Base-by-base conservation (phyloP, 2,888 invertebrate genomes). In the Stenichneumon culpator region DNA sequence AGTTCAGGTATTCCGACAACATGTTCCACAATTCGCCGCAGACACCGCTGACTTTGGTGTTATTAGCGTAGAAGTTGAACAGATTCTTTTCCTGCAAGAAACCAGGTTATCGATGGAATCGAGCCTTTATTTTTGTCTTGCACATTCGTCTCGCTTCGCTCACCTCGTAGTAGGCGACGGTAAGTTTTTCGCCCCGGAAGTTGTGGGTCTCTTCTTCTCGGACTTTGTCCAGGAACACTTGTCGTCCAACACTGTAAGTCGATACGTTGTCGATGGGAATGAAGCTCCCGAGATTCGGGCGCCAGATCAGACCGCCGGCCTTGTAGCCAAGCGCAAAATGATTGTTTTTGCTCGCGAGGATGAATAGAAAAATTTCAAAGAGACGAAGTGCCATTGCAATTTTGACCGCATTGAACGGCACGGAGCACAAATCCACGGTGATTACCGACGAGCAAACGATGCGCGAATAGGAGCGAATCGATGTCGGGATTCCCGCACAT, bases 271-370 rank as follows among this genome's bases (percentile, higher is more conserved):
- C 86, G 1, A 90, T 68, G 2, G 79, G 63, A 11, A 90, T 79
- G 22, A 90, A 90, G 67, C 78, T 50, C n/a, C 72, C 72, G 4
- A 50, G 32, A 28, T 72, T 25, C 11, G 86, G 83, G 36, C 57
- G 79, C 90, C 90, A 90, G 14, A 90, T 39, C 0, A 82, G 28
- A 68, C 72, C 57, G n/a, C 85, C 85, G 11, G 60, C 57, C 1
- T 54, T 47, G 60, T 44, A 82, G 47, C 85, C 70, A 28, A n/a
- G 9, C 6, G 72, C 68, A 11, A 32, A 39, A 77, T 70, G 7
- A 60, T 79, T 44, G 36, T 65, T 47, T 5, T 19, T 0, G 1
- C 6, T 22, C 36, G 39, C 36, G 19, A 82, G 4, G 14, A 39
- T 2, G 2, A 82, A 11, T 11, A 73, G 19, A 54, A 79, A 47